Base-by-base conservation (phyloP, 2,888 invertebrate genomes). In the Pyrochroa serraticornis region DNA sequence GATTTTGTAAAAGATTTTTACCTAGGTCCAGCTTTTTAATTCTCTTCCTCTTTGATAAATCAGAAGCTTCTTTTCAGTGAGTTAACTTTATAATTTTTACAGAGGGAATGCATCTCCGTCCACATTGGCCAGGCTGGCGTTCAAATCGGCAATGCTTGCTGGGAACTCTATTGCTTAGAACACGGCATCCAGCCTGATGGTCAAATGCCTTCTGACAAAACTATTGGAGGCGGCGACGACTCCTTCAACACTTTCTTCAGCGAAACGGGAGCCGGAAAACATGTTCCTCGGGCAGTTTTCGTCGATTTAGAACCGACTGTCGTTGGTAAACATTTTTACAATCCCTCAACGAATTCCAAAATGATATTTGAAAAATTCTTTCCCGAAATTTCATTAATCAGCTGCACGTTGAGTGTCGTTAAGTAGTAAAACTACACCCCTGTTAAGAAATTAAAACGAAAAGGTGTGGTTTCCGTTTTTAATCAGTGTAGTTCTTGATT, bases 291-390 rank as follows among this genome's bases (percentile, higher is more conserved):
- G 49, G 92, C 90, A 0, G 91, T 95, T 35, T 93, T 94, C 74
- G 92, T 96, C 6, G 95, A 96, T 75, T 82, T 95, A 70, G 95
- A 96, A 77, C 95, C 95, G 54, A 95, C 95, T 66, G 95, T 95
- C 34, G 93, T 96, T 52, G 91, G 93, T 90, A 75, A 83, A 84
- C 60, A 36, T 43, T 38, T 6, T 10, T 13, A 42, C 41, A 48
- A 36, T 34, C 13, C 5, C 10, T 12, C 10, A n/a, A 6, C 8
- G 9, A 36, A 36, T 8, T 9, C 7, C 37, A 9, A 9, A 37
- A 37, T 8, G 10, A 37, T 13, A 37, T 8, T 37, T 37, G 13
- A 37, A 37, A 37, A 5, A 22, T 22, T 5, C 3, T 22, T 22
- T 22, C 22, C 22, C 5, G 22, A 2, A 22, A 22, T 22, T 22